Conservation (phyloP, 2,113 vertebrate species). For the Holacanthus passer region DNA sequence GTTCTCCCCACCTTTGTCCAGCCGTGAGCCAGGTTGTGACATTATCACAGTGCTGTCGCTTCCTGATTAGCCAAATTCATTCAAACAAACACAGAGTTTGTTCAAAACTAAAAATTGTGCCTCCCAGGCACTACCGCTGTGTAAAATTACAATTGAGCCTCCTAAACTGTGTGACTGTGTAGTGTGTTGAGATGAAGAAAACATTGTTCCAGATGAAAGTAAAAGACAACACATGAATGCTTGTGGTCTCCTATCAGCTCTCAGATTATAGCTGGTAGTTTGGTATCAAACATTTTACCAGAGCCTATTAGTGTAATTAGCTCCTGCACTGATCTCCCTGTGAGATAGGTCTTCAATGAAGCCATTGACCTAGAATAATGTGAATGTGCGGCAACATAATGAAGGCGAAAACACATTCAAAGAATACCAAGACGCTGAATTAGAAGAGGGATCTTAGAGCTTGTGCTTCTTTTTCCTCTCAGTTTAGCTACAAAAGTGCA, state of each 20-base stretch:
- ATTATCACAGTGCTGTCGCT: background rate
- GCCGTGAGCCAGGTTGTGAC: too few relatives aligned
- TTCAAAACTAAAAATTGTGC: background rate
- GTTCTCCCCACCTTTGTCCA: too few relatives aligned
- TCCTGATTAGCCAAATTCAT: background rate
- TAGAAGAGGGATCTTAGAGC: constrained; percentile 23
- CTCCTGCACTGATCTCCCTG: constrained; percentile 51
- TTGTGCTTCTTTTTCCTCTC: background rate
- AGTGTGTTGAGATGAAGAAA: constrained; percentile 1
- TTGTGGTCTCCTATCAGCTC: constrained; percentile 41
- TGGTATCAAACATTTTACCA: constrained; percentile 63
- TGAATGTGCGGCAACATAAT: constrained; percentile 53
- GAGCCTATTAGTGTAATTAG: constrained; percentile 73
- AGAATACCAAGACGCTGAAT: constrained; percentile 19
- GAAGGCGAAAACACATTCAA: constrained; percentile 50
- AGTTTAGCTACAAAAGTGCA: background rate
- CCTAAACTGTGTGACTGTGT: background rate
- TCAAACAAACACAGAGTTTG: background rate
- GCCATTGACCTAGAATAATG: constrained; percentile 70
- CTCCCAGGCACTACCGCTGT: background rate
- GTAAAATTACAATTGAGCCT: background rate
- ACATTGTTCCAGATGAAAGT: constrained; percentile 40
- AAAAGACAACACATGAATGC: constrained; percentile 4
- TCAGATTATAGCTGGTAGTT: constrained; percentile 51
- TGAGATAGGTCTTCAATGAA: constrained; percentile 64